A percentile compares a stretch with the other conserved stretches of the same genome.
Conservation (phyloP, 2,113 vertebrate species). For the Dipodomys merriami region DNA sequence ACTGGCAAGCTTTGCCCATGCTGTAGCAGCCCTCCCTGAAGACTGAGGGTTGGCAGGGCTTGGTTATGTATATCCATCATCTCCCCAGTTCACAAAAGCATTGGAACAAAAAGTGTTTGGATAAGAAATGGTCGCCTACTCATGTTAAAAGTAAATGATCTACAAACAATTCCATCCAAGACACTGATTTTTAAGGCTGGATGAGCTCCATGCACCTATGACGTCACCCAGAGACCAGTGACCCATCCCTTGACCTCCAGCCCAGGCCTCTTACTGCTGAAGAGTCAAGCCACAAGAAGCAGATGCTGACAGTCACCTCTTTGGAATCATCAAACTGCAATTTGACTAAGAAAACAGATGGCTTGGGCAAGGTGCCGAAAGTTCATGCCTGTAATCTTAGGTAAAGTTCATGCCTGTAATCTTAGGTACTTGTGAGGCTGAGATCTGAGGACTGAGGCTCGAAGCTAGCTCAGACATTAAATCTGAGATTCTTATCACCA, state of each 20-base stretch:
- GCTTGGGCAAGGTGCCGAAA: no score
- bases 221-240: not conserved
- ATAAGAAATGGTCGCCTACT: not conserved
- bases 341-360: not conserved
- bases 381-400: no score
- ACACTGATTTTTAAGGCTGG: no score
- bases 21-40: not conserved
- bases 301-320: not conserved
- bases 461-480: no score
- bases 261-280: not conserved
- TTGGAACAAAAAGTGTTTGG: slow-evolving; percentile 2
- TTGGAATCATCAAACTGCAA: not conserved
- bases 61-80: not conserved
- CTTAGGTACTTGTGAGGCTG: no score
- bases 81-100: slow-evolving; percentile 17
- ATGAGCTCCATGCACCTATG: not conserved
- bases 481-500: no score
- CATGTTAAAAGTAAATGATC: slow-evolving; percentile 55
- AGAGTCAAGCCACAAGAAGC: not conserved
- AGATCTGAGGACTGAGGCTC: no score
- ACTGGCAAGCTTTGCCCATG: accelerated
- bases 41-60: not conserved
- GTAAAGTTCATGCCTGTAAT: no score
- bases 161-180: not conserved
- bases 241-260: not conserved